These are phyloP conservation scores for Schizaphis graminum DNA, from an alignment of 2,888 invertebrate genomes.

Conservation along the genomic window DNA sequence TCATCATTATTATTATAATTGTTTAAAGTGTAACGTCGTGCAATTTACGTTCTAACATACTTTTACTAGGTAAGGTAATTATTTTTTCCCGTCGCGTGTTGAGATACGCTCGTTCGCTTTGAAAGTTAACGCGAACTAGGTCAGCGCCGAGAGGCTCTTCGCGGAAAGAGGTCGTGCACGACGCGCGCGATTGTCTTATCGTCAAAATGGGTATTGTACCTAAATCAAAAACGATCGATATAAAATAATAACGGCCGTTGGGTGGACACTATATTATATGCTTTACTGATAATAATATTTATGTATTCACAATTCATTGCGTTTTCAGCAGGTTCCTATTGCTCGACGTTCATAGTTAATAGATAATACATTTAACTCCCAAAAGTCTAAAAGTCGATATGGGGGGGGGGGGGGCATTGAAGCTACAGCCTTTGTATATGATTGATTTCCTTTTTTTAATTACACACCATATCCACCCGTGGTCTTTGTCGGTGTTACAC, in stretches of 20 bases:
- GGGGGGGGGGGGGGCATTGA: not conserved
- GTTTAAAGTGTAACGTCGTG: conserved; percentile 45
- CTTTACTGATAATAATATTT: not conserved
- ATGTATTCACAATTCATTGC: not conserved
- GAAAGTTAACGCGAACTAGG: conserved; percentile 50
- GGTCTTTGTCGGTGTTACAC: not conserved
- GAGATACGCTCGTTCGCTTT: conserved; percentile 26
- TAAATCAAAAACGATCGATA: not conserved
- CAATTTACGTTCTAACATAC: conserved; percentile 42
- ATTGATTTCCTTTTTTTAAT: not conserved
- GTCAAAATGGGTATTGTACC: not conserved
- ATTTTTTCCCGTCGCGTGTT: conserved; percentile 6
- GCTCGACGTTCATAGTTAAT: not conserved
- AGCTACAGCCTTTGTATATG: not conserved
- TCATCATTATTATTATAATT: not conserved
- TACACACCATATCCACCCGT: not conserved
- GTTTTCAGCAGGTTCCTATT: not conserved
- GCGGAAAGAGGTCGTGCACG: conserved; percentile 44
- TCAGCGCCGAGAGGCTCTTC: conserved; percentile 53
- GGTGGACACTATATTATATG: not conserved
- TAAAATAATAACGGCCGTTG: not conserved
- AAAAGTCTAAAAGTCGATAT: not conserved
- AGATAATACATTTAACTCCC: not conserved
- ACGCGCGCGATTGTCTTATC: not conserved
- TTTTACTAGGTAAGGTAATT: conserved; percentile 34